These are phyloP conservation scores for Bombus cullumanus DNA, from an alignment of 1,140 invertebrate genomes.

Conservation along the genomic window DNA sequence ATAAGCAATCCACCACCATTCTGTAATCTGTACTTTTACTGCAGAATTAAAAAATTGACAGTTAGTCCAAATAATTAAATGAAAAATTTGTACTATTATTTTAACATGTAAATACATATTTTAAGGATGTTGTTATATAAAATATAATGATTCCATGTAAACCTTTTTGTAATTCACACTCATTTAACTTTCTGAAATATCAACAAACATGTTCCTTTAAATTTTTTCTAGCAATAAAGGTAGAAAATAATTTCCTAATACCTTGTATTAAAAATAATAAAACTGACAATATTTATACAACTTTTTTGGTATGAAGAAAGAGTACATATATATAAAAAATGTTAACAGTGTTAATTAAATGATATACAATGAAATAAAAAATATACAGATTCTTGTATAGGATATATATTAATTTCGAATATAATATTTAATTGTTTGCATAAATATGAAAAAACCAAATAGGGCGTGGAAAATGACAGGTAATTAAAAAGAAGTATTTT, in stretches of 20 bases:
- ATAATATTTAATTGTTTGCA: neutral
- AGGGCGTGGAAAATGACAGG: neutral
- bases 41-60: conserved; percentile 39
- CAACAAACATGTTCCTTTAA: neutral
- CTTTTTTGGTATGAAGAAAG: neutral
- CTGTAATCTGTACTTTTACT: conserved; percentile 79
- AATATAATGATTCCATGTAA: neutral
- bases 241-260: neutral
- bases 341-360: neutral
- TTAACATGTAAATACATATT: neutral
- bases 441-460: neutral
- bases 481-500: conserved; percentile 4
- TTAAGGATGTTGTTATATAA: neutral
- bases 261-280: neutral
- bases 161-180: neutral
- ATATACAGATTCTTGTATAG: neutral
- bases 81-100: neutral
- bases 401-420: neutral
- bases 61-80: neutral
- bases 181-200: neutral
- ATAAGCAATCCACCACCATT: conserved; percentile 82
- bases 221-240: neutral
- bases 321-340: neutral
- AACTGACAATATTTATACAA: neutral
- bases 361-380: neutral